Evolutionary conservation across 2,888 invertebrate species (phyloP).

Genomic region (Cepaea hortensis): DNA sequence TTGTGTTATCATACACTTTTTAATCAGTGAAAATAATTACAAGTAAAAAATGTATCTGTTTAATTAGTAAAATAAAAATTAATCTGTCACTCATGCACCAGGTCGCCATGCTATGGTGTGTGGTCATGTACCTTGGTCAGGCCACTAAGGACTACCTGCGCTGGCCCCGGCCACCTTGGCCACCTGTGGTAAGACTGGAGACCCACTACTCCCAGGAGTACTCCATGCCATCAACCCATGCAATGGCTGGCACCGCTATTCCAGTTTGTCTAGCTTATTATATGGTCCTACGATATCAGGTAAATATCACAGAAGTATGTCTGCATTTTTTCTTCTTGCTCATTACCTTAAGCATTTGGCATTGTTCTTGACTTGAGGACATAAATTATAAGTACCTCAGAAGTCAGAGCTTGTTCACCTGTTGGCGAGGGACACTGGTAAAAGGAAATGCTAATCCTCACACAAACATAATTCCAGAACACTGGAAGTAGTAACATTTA

Average conservation of each 20-base stretch:
- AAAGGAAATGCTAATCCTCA: no score
- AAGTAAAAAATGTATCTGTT: no score
- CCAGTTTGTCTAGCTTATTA: slow-evolving; percentile 60
- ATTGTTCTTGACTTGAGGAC: no score
- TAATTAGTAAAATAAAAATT: no score
- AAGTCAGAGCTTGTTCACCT: no score
- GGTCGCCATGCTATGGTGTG: slow-evolving; percentile 62
- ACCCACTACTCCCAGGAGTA: slow-evolving; percentile 63
- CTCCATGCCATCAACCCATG: slow-evolving; percentile 69
- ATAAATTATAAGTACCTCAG: no score
- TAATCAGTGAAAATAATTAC: no score
- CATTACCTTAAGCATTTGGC: background rate
- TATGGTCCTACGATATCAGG: slow-evolving; percentile 51
- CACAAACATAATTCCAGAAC: no score
- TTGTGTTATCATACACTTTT: no score
- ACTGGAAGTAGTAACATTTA: no score
- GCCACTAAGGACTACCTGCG: slow-evolving; percentile 64
- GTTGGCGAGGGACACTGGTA: no score
- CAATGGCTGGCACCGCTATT: slow-evolving; percentile 66
- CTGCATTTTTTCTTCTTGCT: background rate
- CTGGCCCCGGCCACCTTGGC: slow-evolving; percentile 66
- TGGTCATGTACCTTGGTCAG: slow-evolving; percentile 67
- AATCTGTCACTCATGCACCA: background rate
- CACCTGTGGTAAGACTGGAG: slow-evolving; percentile 65
- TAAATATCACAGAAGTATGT: background rate